Conservation (phyloP, 2,113 vertebrate species). For the Daboia siamensis region DNA sequence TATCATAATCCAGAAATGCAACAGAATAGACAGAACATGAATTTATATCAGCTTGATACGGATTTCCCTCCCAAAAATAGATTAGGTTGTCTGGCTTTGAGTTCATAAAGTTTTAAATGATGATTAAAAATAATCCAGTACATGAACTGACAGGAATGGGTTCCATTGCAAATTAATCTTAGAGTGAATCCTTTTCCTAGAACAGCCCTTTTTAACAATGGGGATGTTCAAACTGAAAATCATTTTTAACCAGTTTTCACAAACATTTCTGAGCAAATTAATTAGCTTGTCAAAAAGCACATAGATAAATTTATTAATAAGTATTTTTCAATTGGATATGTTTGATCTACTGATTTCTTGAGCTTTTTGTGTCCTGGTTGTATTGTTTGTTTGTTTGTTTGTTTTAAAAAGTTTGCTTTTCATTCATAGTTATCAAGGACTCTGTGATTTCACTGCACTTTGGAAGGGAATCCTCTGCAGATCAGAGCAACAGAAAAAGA, state of each 20-base stretch:
- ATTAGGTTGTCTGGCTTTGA: background rate
- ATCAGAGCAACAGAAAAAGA: background rate
- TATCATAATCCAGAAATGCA: background rate
- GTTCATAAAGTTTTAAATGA: background rate
- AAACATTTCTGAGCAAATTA: background rate
- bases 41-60: background rate
- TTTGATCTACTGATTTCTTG: background rate
- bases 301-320: background rate
- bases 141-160: background rate
- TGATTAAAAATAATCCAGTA: background rate
- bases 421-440: background rate
- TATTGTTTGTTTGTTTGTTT: background rate
- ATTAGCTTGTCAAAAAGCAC: slow-evolving; percentile 15
- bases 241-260: background rate
- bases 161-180: background rate
- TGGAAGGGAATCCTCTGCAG: background rate
- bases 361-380: background rate
- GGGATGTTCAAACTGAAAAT: background rate
- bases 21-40: background rate
- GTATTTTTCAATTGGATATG: background rate
- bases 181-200: background rate
- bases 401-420: background rate
- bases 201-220: fast-evolving
- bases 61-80: background rate
- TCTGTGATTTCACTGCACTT: background rate